Base-by-base conservation (phyloP, 2,888 invertebrate genomes). In the Adelphocoris suturalis region DNA sequence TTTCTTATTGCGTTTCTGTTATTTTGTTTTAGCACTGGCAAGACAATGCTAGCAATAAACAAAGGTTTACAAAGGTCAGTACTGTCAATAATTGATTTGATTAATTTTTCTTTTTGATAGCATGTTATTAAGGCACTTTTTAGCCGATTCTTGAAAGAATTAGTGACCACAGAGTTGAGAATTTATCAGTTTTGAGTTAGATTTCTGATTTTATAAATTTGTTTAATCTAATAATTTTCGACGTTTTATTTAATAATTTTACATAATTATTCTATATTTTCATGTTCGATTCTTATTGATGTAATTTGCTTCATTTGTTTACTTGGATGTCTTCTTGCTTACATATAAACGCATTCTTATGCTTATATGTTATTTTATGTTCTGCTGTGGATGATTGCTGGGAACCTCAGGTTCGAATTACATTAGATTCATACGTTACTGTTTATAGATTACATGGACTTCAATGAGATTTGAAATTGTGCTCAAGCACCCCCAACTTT, bases 11-110 rank as follows among this genome's bases (percentile, higher is more conserved):
- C 23, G 12, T 91, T 94, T 94, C 94, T 94, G 93, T 68, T 94
- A 94, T 94, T 94, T 95, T 94, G 94, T 94, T 95, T 95, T 95
- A 95, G 95, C 95, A 95, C 96, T 94, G 97, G 97, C 94, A 97
- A 97, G 95, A 96, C 96, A 93, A 95, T 97, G 94, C 96, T 97
- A 94, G 96, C 96, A 94, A 96, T 97, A 95, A 97, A 96, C 95
- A 97, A 96, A 95, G 97, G 97, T 94, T 95, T 97, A 93, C 96
- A 96, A 95, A 95, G 97, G 95, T 95, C 95, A 95, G 95, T 95
- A 95, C 61, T 85, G 85, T 85, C 37, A 57, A 48, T 61, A 85
- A 85, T 85, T 61, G 61, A 85, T 85, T 85, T 57, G 84, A 85
- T 85, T 48, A 85, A 85, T 85, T 61, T 85, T 61, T 37, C 27